Conservation (phyloP, 2,113 vertebrate species). For the Ancistrus triradiatus region DNA sequence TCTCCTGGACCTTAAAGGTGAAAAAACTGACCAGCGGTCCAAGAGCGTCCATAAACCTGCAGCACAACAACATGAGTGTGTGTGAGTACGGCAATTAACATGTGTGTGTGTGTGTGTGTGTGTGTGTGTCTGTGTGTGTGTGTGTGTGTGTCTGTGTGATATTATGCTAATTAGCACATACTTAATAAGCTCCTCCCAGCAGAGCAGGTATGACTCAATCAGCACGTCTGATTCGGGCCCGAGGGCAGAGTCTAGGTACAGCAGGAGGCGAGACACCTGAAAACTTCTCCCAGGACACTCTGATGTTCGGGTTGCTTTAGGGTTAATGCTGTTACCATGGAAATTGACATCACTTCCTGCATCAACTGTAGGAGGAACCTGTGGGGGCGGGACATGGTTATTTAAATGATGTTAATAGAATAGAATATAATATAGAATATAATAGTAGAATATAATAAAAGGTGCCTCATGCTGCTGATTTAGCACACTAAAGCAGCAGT, state of each 20-base stretch:
- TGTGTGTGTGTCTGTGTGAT: too few relatives aligned
- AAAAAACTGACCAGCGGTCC: slow-evolving; percentile 66
- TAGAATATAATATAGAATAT: not conserved
- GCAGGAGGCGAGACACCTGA: slow-evolving; percentile 47
- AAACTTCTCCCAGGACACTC: slow-evolving; percentile 49
- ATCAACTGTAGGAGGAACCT: not conserved
- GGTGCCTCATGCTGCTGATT: too few relatives aligned
- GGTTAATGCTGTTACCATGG: not conserved
- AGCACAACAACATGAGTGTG: not conserved
- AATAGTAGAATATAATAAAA: too few relatives aligned
- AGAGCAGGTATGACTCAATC: slow-evolving; percentile 48
- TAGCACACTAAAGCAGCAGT: too few relatives aligned
- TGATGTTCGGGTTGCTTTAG: not conserved
- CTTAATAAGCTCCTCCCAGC: slow-evolving; percentile 55
- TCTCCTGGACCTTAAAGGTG: slow-evolving; percentile 60
- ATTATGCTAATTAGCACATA: slow-evolving; percentile 5
- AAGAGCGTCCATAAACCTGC: slow-evolving; percentile 66
- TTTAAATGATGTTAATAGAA: not conserved
- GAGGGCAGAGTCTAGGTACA: slow-evolving; percentile 39
- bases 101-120: too few relatives aligned
- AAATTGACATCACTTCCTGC: not conserved
- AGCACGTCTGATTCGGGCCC: slow-evolving; percentile 39
- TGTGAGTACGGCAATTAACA: not conserved
- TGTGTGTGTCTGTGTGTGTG: too few relatives aligned
- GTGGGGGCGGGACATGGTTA: not conserved